Base-by-base conservation (phyloP, 2,888 invertebrate genomes). In the Crossocerus cetratus region DNA sequence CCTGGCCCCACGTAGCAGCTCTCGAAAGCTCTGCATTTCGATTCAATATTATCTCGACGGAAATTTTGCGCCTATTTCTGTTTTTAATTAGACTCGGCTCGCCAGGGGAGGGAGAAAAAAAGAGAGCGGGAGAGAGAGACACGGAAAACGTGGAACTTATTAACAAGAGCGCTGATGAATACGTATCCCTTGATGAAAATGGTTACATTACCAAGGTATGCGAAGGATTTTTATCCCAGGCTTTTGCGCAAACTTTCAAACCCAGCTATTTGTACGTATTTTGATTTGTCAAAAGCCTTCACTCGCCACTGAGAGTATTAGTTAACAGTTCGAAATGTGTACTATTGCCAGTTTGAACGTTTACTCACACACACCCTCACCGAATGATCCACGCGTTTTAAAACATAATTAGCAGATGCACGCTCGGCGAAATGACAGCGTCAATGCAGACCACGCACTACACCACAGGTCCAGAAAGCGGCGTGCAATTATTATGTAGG, bases 401-500 rank as follows among this genome's bases (percentile, higher is more conserved):
- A 73, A 76, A 68, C 64, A 72, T 80, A 80, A 80, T 80, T 76
- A 73, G 69, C 79, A 72, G 59, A 69, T 66, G 59, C 45, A 49
- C 60, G 21, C 16, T 32, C 64, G 66, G 58, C 64, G 66, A 77
- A 80, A 80, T 72, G 79, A 79, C 79, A 74, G 56, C 64, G 61
- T 55, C 53, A 58, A 63, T 65, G 65, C 63, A 67, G 20, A 45
- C 72, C 0, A 32, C 11, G 32, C 8, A 11, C 8, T 32, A 32
- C 2, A 32, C 32, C 32, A 32, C 8, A 32, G 8, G 4, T 4
- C 0, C 8, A 32, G 32, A 5, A 32, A 32, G 8, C 11, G 67
- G 67, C 57, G 66, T 66, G 65, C 80, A 77, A 80, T 80, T 80
- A 80, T 80, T 80, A 80, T 74, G 80, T 80, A 80, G 77, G 73